phyloP scores from a whole-genome alignment of 1,140 invertebrate genomes.

The Trichoplusia ni region DNA sequence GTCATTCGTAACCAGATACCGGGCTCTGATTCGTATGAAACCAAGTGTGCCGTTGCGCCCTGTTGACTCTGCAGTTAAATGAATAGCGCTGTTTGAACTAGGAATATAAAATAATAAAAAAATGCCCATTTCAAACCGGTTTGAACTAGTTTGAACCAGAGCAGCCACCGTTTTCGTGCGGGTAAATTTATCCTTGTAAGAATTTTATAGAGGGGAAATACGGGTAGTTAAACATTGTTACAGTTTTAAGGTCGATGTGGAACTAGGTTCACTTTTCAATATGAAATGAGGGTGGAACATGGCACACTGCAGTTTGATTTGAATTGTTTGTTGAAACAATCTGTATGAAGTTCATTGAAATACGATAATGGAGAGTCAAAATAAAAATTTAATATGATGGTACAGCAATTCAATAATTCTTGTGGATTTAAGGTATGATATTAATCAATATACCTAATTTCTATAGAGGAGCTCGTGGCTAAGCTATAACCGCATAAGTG shows the following conservation, averaged over 20 bases:
- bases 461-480: too few relatives aligned
- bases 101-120: not conserved
- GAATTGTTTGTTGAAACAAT: not conserved
- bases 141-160: not conserved
- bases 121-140: not conserved
- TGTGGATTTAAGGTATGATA: too few relatives aligned
- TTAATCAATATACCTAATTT: too few relatives aligned
- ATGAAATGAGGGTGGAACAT: not conserved
- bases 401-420: too few relatives aligned
- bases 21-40: slow-evolving; percentile 3
- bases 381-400: too few relatives aligned
- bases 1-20: not conserved
- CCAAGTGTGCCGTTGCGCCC: slow-evolving; percentile 2
- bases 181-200: slow-evolving; percentile 5
- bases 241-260: not conserved
- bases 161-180: not conserved
- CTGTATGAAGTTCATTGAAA: too few relatives aligned
- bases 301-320: not conserved
- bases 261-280: slow-evolving; percentile 3
- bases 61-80: slow-evolving; percentile 39
- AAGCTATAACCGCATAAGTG: too few relatives aligned
- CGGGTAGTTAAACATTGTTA: not conserved
- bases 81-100: slow-evolving; percentile 20
- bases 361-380: too few relatives aligned
- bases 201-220: slow-evolving; percentile 4